Percentiles rank a stretch among this genome's conserved stretches.
Conservation (phyloP, 2,797 vertebrate species). For the Lycodopsis pacificus region DNA sequence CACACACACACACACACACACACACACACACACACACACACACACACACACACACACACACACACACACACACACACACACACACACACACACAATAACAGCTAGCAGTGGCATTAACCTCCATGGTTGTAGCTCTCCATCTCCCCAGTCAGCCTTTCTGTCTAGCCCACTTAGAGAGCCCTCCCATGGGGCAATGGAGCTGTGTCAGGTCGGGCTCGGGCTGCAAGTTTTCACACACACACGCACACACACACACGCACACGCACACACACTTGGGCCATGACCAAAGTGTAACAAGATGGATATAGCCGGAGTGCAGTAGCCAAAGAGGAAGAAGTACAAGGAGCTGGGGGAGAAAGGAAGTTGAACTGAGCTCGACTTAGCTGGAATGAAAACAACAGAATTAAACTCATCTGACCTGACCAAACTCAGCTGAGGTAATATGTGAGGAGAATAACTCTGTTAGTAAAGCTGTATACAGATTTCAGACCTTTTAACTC, state of each 20-base stretch:
- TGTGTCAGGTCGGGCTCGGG: constrained; percentile 68
- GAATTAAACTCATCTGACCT: constrained; percentile 32
- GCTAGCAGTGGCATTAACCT: constrained; percentile 76
- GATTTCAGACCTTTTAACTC: not conserved
- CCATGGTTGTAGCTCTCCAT: constrained; percentile 74
- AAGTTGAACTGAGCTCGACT: constrained; percentile 50
- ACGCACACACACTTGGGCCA: constrained; percentile 39
- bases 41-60: constrained; percentile 25
- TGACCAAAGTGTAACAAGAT: constrained; percentile 67
- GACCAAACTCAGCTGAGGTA: constrained; percentile 16
- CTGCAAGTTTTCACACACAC: constrained; percentile 51
- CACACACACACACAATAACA: too few species aligned
- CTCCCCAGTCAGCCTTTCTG: constrained; percentile 76
- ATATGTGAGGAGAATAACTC: not conserved
- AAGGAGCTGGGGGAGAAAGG: constrained; percentile 46
- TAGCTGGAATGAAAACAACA: constrained; percentile 49
- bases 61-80: constrained; percentile 17
- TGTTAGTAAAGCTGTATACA: not conserved
- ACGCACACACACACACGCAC: constrained; percentile 23
- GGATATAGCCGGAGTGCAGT: constrained; percentile 54
- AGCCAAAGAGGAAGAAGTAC: constrained; percentile 54
- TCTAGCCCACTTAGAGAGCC: constrained; percentile 80
- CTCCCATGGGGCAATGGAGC: constrained; percentile 72
- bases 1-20: constrained; percentile 13
- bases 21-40: too few species aligned